Evolutionary conservation across 1,140 invertebrate genomes (phyloP).

Genomic region (Drosophila funebris): DNA sequence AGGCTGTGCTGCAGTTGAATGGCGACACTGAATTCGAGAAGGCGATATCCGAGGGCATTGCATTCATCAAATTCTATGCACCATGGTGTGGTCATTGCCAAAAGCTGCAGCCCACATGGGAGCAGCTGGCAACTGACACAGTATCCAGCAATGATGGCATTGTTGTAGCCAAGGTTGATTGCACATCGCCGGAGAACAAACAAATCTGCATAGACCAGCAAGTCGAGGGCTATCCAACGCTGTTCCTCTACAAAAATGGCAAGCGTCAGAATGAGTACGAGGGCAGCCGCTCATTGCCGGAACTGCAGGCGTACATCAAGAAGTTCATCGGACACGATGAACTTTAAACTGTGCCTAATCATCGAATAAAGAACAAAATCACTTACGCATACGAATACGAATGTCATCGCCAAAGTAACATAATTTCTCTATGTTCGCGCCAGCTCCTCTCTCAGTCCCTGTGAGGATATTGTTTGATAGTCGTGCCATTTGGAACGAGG

Average conservation of each 20-base stretch:
- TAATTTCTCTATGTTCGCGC: constrained; percentile 12
- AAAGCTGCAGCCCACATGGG: constrained; percentile 88
- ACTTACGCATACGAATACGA: constrained; percentile 4
- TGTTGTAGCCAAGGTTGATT: constrained; percentile 90
- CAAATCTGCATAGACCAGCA: constrained; percentile 89
- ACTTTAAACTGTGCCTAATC: constrained; percentile 46
- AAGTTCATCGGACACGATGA: constrained; percentile 74
- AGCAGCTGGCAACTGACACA: constrained; percentile 88
- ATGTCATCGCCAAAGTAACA: constrained; percentile 29
- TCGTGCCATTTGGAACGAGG: constrained; percentile 28
- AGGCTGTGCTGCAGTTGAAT: constrained; percentile 79
- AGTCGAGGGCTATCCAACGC: constrained; percentile 90
- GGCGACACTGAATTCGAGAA: constrained; percentile 89
- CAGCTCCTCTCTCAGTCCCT: background rate
- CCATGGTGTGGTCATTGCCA: constrained; percentile 93
- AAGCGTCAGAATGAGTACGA: constrained; percentile 89
- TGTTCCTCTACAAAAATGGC: constrained; percentile 90
- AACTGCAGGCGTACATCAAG: constrained; percentile 82
- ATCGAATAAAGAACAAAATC: constrained; percentile 9
- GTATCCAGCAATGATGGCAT: constrained; percentile 83
- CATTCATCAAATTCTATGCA: constrained; percentile 94
- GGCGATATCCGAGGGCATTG: constrained; percentile 86
- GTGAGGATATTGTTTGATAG: constrained; percentile 18
- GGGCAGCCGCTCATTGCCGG: constrained; percentile 88
- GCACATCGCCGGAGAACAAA: constrained; percentile 87